Conservation (phyloP, 2,888 invertebrate species). For the Hydrotaea cyrtoneurina region DNA sequence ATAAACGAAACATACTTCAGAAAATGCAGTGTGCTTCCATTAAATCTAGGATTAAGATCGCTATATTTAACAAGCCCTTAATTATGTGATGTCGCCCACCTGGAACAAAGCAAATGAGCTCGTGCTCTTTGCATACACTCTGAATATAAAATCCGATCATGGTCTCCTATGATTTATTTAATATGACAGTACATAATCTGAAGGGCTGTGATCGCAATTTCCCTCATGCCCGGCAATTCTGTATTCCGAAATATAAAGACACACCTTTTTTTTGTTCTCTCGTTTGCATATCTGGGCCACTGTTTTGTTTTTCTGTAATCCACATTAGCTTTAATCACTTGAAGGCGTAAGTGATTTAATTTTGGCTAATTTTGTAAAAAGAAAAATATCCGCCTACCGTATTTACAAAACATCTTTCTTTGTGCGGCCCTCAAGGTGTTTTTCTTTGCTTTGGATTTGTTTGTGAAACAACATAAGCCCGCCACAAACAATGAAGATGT, state of each 20-base stretch:
- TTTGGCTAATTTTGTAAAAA: not conserved
- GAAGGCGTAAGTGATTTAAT: constrained; percentile 36
- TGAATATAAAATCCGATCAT: not conserved
- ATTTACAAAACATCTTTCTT: constrained; percentile 41
- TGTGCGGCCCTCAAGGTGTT: constrained; percentile 46
- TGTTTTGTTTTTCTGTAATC: not conserved
- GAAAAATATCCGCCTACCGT: constrained; percentile 8
- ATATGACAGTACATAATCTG: not conserved
- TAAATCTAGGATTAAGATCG: too few relatives aligned
- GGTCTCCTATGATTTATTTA: not conserved
- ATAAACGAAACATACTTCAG: too few relatives aligned
- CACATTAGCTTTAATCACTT: constrained; percentile 6
- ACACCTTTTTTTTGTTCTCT: not conserved
- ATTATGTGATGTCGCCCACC: too few relatives aligned
- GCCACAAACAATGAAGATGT: not conserved
- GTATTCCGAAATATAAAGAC: constrained; percentile 3
- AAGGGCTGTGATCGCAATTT: not conserved
- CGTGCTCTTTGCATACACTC: not conserved
- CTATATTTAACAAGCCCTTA: too few relatives aligned
- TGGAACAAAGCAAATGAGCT: not conserved
- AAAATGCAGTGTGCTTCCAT: too few relatives aligned
- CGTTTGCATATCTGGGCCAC: not conserved
- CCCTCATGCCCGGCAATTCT: not conserved
- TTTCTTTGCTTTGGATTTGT: constrained; percentile 6
- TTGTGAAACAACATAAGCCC: too few relatives aligned